Percentiles rank a stretch among this genome's conserved stretches.
Conservation (phyloP, 2,113 vertebrate genomes). For the Pyxicephalus adspersus region DNA sequence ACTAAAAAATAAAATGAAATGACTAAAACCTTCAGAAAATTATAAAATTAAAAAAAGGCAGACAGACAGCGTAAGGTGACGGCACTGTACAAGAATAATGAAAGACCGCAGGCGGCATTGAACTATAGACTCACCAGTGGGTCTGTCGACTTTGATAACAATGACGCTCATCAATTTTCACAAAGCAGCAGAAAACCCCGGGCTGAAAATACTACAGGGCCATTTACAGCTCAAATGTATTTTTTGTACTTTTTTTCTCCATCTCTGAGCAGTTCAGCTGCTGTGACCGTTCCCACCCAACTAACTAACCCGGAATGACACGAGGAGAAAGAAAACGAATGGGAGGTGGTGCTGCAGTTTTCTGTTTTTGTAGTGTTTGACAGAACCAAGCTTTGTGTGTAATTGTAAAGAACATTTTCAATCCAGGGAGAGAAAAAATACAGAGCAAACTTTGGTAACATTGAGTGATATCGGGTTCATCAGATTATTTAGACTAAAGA, state of each 20-base stretch:
- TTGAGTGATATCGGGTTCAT: too few relatives aligned
- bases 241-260: constrained; percentile 59
- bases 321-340: too few relatives aligned
- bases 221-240: constrained; percentile 64
- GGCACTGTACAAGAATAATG: constrained; percentile 62
- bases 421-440: background rate
- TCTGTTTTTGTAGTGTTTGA: too few relatives aligned
- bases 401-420: background rate
- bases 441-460: background rate
- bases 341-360: too few relatives aligned
- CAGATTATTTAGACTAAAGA: too few relatives aligned
- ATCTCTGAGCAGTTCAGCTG: too few relatives aligned
- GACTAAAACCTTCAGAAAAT: constrained; percentile 46
- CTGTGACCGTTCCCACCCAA: background rate
- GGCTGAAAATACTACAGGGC: constrained; percentile 67
- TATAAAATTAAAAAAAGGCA: constrained; percentile 40
- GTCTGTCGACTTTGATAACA: constrained; percentile 70
- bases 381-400: too few relatives aligned
- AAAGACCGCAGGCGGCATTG: constrained; percentile 58
- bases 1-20: constrained; percentile 60
- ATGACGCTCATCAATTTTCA: constrained; percentile 68
- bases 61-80: constrained; percentile 63
- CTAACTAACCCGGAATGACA: background rate
- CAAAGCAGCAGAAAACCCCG: constrained; percentile 62
- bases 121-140: constrained; percentile 61